Evolutionary conservation across 2,113 vertebrate genomes (phyloP), one percentile per base, ranked within the genome.

Genomic region (western clawed frog (Xenopus tropicalis)): DNA sequence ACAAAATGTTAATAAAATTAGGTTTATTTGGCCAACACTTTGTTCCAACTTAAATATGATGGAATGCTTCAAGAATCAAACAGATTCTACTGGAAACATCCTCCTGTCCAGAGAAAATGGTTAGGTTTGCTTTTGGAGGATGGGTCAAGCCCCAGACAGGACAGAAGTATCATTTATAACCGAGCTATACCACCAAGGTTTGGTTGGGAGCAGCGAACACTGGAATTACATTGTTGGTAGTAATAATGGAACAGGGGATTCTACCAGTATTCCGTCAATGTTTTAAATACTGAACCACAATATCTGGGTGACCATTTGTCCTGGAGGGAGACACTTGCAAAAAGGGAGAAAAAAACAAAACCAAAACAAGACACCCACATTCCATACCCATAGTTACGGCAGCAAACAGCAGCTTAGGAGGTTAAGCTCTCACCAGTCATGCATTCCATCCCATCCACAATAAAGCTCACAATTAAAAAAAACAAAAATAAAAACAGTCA

Each of bases 1-100:
- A 63, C 23, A 19, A 0, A 11, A 1, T 80, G 84, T 79, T 85
- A 87, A 86, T 90, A 89, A 85, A 90, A 91, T 92, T 84, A 88
- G 84, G 78, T 97, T 98, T 97, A 97, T 96, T 94, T 95, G 93
- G 93, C 94, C 94, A 93, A 93, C 93, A 91, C 88, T 91, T 91
- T 80, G 88, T 90, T 89, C 90, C 83, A 86, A 88, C 84, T 87
- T 93, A 83, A 85, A 80, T 85, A 84, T 87, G 92, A 91, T 83
- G 85, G 93, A 94, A 95, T 87, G 94, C 89, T 89, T 85, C 58
- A 61, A 80, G 80, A 84, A 80, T 81, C 62, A 80, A 48, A 61
- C 6, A 66, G 61, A 71, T 68, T 61, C 80, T 78, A 10, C 57
- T 16, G 3, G 71, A 70, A 81, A 78, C 72, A 65, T 74, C 25